Percentiles rank a stretch among this genome's conserved stretches.
These are phyloP conservation scores for Daktulosphaira vitifoliae DNA, from an alignment of 1,140 invertebrate species.

Conservation along the genomic window DNA sequence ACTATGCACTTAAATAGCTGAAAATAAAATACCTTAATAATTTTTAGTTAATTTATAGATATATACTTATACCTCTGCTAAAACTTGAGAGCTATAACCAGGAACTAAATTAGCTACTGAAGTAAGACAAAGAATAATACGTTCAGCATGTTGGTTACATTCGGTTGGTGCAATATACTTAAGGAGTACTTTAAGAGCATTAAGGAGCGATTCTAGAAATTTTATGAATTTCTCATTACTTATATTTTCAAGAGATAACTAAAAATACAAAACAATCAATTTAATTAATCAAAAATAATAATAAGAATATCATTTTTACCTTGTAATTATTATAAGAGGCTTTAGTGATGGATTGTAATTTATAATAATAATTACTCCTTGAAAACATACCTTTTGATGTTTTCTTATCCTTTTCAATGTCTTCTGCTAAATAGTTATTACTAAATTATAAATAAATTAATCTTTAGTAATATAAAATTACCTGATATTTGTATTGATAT, in stretches of 20 bases:
- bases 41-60: background rate
- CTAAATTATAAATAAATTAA: background rate
- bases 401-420: conserved; percentile 21
- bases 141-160: conserved; percentile 5
- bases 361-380: conserved; percentile 15
- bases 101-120: conserved; percentile 6
- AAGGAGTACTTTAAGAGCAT: conserved; percentile 39
- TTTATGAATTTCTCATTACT: conserved; percentile 42
- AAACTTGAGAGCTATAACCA: conserved; percentile 12
- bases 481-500: conserved; percentile 6
- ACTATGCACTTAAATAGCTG: conserved; percentile 18
- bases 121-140: conserved; percentile 17
- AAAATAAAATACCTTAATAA: background rate
- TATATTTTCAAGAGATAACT: conserved; percentile 49
- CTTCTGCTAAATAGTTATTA: background rate
- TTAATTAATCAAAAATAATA: no score
- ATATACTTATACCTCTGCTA: conserved; percentile 20
- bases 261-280: conserved; percentile 3
- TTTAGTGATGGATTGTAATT: conserved; percentile 20
- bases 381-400: background rate
- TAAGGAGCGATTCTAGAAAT: conserved; percentile 40
- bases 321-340: conserved; percentile 25
- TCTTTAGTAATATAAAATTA: background rate
- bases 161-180: conserved; percentile 36
- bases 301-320: conserved; percentile 10